Percentiles rank a stretch among this genome's conserved stretches.
These are phyloP conservation scores for Apogon hyalosoma DNA, from an alignment of 2,797 vertebrate species.

Conservation along the genomic window DNA sequence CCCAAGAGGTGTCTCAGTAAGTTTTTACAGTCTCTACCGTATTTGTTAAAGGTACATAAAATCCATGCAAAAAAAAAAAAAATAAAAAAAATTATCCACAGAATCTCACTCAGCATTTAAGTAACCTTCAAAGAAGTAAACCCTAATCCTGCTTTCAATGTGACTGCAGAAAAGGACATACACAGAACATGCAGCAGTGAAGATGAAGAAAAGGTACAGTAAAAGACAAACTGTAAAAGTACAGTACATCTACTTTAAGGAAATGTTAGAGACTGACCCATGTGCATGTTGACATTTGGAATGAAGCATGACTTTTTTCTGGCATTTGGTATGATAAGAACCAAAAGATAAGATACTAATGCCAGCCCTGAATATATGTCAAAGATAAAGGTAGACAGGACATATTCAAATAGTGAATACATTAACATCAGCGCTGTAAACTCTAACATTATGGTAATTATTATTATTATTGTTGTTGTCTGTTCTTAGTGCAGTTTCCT, in stretches of 20 bases:
- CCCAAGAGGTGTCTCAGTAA: slow-evolving; percentile 29
- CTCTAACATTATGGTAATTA: no score
- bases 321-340: slow-evolving; percentile 54
- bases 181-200: background rate
- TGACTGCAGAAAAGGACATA: slow-evolving; percentile 8
- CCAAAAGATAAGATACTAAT: slow-evolving; percentile 16
- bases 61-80: no score
- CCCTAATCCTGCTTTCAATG: background rate
- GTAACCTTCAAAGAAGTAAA: background rate
- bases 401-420: background rate
- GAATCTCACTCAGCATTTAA: slow-evolving; percentile 9
- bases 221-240: background rate
- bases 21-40: slow-evolving; percentile 2
- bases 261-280: slow-evolving; percentile 54
- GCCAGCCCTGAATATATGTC: background rate
- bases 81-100: no score
- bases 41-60: background rate
- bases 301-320: slow-evolving; percentile 35
- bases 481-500: no score
- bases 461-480: no score
- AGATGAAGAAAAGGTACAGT: background rate
- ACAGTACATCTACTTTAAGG: slow-evolving; percentile 18
- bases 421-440: no score
- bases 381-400: background rate
- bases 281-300: slow-evolving; percentile 71